phyloP scores from a whole-genome alignment of 1,140 invertebrate genomes.

The Nasonia vitripennis region DNA sequence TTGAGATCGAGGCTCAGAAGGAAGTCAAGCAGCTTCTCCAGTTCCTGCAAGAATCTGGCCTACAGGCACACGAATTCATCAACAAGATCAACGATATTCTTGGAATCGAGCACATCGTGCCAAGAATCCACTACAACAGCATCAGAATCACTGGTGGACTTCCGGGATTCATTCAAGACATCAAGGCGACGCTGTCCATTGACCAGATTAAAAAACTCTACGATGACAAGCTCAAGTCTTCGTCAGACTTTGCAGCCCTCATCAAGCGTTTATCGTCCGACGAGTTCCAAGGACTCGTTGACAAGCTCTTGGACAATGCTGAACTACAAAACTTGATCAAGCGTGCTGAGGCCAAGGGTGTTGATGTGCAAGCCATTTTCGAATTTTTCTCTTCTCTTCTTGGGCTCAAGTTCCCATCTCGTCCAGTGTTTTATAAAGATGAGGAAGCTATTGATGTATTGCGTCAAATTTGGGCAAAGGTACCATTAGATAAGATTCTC shows the following conservation, averaged over 20 bases:
- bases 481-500: conserved; percentile 14
- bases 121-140: background rate
- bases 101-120: conserved; percentile 49
- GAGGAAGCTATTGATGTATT: conserved; percentile 44
- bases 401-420: conserved; percentile 51
- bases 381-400: conserved; percentile 49
- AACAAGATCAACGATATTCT: conserved; percentile 57
- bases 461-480: conserved; percentile 16
- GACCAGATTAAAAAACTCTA: conserved; percentile 58
- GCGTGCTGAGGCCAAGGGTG: conserved; percentile 30
- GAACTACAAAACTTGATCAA: conserved; percentile 51
- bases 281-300: conserved; percentile 52
- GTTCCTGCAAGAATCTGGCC: conserved; percentile 52
- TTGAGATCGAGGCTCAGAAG: no score
- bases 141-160: conserved; percentile 54
- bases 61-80: conserved; percentile 52
- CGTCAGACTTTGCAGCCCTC: conserved; percentile 54
- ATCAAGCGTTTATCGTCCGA: conserved; percentile 50
- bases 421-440: background rate
- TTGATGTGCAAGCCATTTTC: conserved; percentile 41
- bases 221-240: conserved; percentile 56
- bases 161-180: conserved; percentile 54
- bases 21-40: no score
- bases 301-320: conserved; percentile 46
- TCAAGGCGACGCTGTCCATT: conserved; percentile 57